Conservation (phyloP, 2,888 invertebrate species). For the Emmelina monodactyla region DNA sequence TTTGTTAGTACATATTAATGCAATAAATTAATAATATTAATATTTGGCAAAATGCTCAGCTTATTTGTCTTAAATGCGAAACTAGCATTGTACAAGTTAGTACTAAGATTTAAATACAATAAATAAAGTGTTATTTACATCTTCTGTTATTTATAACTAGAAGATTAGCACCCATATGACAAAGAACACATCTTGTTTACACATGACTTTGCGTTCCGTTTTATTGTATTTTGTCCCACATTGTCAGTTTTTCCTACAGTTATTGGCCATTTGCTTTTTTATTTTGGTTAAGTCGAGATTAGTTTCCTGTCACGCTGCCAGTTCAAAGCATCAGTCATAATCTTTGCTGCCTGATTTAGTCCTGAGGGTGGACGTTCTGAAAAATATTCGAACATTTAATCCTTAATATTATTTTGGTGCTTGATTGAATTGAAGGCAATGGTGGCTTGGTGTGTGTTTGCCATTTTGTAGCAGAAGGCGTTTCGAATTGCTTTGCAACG, state of each 20-base stretch:
- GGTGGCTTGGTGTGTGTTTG: too few relatives aligned
- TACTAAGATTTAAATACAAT: conserved; percentile 26
- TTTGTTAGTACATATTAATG: conserved; percentile 41
- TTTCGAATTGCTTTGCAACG: too few relatives aligned
- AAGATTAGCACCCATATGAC: too few relatives aligned
- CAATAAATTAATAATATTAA: conserved; percentile 34
- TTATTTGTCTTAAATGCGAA: conserved; percentile 49
- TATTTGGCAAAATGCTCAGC: conserved; percentile 31
- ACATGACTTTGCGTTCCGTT: background rate
- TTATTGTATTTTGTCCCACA: too few relatives aligned
- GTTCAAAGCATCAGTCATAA: conserved; percentile 1
- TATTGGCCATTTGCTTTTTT: background rate
- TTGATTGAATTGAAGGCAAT: too few relatives aligned
- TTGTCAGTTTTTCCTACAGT: background rate
- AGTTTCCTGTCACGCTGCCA: background rate
- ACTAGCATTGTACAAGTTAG: conserved; percentile 49
- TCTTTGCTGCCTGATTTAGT: conserved; percentile 18
- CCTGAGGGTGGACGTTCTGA: conserved; percentile 44
- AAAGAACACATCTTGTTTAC: background rate
- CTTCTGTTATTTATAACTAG: conserved; percentile 17
- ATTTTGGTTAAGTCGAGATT: conserved; percentile 2
- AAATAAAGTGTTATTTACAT: conserved; percentile 55
- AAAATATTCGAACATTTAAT: conserved; percentile 42
- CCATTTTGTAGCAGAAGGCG: too few relatives aligned
- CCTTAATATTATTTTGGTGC: too few relatives aligned